Conservation (phyloP, 1,140 invertebrate species). For the Galleria mellonella region DNA sequence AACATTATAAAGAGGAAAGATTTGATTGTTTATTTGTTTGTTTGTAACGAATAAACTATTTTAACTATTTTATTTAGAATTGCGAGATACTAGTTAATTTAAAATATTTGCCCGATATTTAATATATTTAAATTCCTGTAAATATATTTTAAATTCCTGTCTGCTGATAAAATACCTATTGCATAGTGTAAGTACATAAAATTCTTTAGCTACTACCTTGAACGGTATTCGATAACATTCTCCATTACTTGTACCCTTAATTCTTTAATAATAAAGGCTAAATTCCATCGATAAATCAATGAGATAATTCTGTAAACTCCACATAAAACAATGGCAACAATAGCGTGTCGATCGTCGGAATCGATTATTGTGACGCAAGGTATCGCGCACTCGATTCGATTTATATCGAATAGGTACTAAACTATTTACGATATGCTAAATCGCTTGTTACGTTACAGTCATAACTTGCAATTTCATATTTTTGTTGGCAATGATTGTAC, state of each 20-base stretch:
- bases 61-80: no score
- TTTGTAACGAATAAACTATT: no score
- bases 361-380: slow-evolving; percentile 20
- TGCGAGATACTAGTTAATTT: no score
- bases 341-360: slow-evolving; percentile 6
- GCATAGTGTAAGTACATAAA: no score
- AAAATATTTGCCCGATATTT: no score
- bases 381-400: slow-evolving; percentile 14
- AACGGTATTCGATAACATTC: no score
- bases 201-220: no score
- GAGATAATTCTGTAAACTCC: slow-evolving; percentile 6
- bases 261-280: neutral
- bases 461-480: slow-evolving; percentile 9
- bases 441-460: slow-evolving; percentile 14
- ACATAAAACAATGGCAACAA: slow-evolving; percentile 11
- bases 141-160: neutral
- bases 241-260: no score
- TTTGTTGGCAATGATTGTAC: neutral
- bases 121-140: no score
- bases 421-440: slow-evolving; percentile 13
- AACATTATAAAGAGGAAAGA: no score
- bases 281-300: neutral
- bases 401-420: neutral
- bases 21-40: no score
- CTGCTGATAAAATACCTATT: no score